phyloP scores from a whole-genome alignment of 2,888 invertebrate genomes.

The Aricia artaxerxes region DNA sequence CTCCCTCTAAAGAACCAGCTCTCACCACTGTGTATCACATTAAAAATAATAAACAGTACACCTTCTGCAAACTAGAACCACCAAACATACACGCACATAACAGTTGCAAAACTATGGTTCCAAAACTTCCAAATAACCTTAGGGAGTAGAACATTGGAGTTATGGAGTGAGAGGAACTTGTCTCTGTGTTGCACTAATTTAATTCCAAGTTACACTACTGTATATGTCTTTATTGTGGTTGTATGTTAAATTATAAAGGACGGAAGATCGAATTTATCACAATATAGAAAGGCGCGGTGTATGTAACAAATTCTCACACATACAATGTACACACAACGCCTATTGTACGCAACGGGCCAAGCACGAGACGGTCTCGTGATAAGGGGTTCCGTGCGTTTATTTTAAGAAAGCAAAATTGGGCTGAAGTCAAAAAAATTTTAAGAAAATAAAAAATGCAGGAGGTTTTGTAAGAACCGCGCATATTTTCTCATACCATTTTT shows the following conservation, averaged over 20 bases:
- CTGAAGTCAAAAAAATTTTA: background rate
- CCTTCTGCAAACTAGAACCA: too few relatives aligned
- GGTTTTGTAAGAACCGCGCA: too few relatives aligned
- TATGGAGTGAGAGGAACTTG: too few relatives aligned
- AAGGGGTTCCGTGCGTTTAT: background rate
- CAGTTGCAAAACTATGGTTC: too few relatives aligned
- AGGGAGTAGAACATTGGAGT: too few relatives aligned
- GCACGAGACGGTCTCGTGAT: background rate
- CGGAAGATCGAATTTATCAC: background rate
- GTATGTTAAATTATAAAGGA: background rate
- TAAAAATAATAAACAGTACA: too few relatives aligned
- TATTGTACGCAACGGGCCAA: background rate
- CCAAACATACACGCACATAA: too few relatives aligned
- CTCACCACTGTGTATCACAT: too few relatives aligned
- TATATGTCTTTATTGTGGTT: background rate
- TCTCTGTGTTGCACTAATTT: too few relatives aligned
- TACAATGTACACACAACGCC: background rate
- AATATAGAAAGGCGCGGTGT: background rate
- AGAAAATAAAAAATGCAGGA: background rate
- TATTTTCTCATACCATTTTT: too few relatives aligned
- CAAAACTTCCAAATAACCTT: too few relatives aligned
- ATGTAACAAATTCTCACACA: constrained; percentile 5
- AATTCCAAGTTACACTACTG: background rate
- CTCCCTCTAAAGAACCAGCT: too few relatives aligned
- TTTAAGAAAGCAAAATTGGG: background rate